Conservation (phyloP, 2,888 invertebrate species). For the Agrypnus murinus region DNA sequence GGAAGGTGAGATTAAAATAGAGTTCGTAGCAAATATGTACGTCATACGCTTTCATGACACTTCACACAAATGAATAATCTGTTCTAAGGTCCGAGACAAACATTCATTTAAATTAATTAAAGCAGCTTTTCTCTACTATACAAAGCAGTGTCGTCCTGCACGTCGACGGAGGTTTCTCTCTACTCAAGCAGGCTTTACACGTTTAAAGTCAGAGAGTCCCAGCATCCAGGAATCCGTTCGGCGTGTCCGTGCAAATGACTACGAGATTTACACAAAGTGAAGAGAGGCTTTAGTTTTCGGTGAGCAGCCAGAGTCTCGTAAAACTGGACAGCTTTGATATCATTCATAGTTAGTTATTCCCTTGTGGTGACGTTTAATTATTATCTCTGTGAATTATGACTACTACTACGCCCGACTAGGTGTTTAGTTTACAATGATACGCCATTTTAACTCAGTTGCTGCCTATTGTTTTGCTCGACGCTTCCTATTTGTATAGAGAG, state of each 20-base stretch:
- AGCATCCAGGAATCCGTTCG: slow-evolving; percentile 19
- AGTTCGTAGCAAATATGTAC: slow-evolving; percentile 15
- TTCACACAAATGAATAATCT: slow-evolving; percentile 36
- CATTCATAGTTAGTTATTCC: slow-evolving; percentile 47
- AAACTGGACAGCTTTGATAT: slow-evolving; percentile 50
- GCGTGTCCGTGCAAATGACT: slow-evolving; percentile 44
- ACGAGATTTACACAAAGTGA: slow-evolving; percentile 44
- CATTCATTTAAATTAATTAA: slow-evolving; percentile 47
- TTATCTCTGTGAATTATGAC: slow-evolving; percentile 44
- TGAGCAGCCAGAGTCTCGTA: slow-evolving; percentile 7
- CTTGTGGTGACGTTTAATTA: slow-evolving; percentile 50
- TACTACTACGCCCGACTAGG: slow-evolving; percentile 15
- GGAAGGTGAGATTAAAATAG: slow-evolving; percentile 29
- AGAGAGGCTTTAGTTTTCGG: slow-evolving; percentile 13
- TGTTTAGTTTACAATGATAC: slow-evolving; percentile 36
- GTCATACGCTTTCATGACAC: slow-evolving; percentile 30
- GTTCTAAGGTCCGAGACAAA: slow-evolving; percentile 36
- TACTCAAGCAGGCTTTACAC: slow-evolving; percentile 34
- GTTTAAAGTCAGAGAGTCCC: neutral
- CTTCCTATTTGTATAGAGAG: no score
- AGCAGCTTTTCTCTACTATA: slow-evolving; percentile 30
- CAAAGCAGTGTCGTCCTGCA: slow-evolving; percentile 40
- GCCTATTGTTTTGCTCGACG: slow-evolving; percentile 6
- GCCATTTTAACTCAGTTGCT: neutral
- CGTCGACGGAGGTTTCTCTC: slow-evolving; percentile 31